Conservation (phyloP, 2,888 invertebrate species). For the Drosophila sordidapex region DNA sequence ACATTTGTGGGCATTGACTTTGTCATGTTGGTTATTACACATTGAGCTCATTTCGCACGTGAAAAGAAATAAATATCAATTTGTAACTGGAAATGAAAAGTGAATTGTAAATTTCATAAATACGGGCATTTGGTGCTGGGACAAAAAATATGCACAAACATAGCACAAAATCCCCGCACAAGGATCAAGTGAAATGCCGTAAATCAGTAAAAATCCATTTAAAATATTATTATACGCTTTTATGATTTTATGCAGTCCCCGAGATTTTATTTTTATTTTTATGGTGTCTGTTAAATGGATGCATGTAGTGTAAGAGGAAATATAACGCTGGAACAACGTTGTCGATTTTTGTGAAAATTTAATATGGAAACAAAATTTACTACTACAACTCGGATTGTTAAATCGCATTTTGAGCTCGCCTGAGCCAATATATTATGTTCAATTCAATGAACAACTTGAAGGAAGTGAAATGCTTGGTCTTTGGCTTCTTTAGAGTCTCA, state of each 20-base stretch:
- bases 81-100: constrained; percentile 58
- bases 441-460: not conserved
- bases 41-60: constrained; percentile 23
- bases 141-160: constrained; percentile 1
- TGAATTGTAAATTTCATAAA: constrained; percentile 55
- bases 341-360: constrained; percentile 16
- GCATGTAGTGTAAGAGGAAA: constrained; percentile 24
- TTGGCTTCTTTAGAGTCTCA: constrained; percentile 1
- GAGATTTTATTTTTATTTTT: constrained; percentile 44
- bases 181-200: constrained; percentile 51
- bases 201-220: constrained; percentile 68
- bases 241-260: constrained; percentile 31
- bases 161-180: constrained; percentile 7
- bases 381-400: not conserved
- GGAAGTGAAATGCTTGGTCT: constrained; percentile 17
- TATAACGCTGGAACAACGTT: not conserved
- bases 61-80: constrained; percentile 64
- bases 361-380: not conserved
- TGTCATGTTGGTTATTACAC: constrained; percentile 18
- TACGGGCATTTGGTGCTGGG: constrained; percentile 36
- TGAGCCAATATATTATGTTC: not conserved
- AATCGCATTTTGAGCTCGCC: constrained; percentile 5
- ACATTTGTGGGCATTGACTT: constrained; percentile 13
- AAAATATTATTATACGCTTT: constrained; percentile 58
- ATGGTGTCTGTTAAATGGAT: constrained; percentile 23